phyloP scores from a whole-genome alignment of 2,888 invertebrate species.

The Temnothorax rugatulus region DNA sequence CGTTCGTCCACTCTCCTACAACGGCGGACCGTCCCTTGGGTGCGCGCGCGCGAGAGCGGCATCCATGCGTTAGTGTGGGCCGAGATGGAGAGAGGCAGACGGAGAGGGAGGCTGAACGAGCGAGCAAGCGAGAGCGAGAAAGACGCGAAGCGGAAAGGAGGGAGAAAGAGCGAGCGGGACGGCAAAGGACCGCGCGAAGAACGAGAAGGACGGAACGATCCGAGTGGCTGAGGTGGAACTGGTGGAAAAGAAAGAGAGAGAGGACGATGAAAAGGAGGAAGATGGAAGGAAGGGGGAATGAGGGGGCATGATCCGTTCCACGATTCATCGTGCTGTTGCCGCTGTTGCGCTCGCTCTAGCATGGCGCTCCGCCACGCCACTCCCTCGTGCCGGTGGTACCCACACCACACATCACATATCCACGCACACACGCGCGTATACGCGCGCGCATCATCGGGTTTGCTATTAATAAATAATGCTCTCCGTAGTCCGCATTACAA shows the following conservation, averaged over 20 bases:
- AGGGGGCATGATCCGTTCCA: slow-evolving; percentile 70
- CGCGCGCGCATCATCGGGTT: slow-evolving; percentile 65
- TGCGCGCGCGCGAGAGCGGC: slow-evolving; percentile 46
- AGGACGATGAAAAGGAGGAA: slow-evolving; percentile 21
- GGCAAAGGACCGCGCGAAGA: slow-evolving; percentile 27
- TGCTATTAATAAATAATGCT: slow-evolving; percentile 84
- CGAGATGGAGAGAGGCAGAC: slow-evolving; percentile 49
- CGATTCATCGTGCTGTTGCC: slow-evolving; percentile 80
- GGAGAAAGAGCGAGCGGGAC: slow-evolving; percentile 16
- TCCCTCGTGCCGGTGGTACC: slow-evolving; percentile 76
- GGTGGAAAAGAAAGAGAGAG: slow-evolving; percentile 27
- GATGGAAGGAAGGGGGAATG: background rate
- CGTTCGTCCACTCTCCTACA: slow-evolving; percentile 81
- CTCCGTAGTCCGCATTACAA: slow-evolving; percentile 77
- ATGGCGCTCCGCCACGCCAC: slow-evolving; percentile 78
- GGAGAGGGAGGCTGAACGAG: slow-evolving; percentile 31
- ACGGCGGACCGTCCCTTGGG: slow-evolving; percentile 75
- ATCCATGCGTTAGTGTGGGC: slow-evolving; percentile 16
- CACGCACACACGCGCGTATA: slow-evolving; percentile 53
- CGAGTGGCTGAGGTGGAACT: slow-evolving; percentile 24
- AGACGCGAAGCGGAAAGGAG: slow-evolving; percentile 25
- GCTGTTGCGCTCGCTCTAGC: slow-evolving; percentile 80
- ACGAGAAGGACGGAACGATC: slow-evolving; percentile 48
- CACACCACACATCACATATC: background rate
- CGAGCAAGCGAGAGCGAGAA: background rate